These are phyloP conservation scores for Meriones psammophilus DNA, from an alignment of 2,797 vertebrate species.

Conservation along the genomic window DNA sequence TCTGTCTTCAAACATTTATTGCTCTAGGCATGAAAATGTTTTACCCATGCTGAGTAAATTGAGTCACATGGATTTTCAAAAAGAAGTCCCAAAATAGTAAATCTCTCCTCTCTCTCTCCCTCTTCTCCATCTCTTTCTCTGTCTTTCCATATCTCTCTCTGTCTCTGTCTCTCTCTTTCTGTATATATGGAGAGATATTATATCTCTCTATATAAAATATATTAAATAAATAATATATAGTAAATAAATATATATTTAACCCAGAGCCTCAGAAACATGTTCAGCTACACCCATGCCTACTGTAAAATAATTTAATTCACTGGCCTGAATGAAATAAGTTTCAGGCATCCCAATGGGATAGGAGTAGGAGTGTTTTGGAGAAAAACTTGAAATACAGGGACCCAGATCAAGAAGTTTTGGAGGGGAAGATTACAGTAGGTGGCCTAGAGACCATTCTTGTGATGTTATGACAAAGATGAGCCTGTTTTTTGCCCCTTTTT, in stretches of 20 bases:
- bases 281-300: neutral
- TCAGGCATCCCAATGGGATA: neutral
- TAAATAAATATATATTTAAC: too few species aligned
- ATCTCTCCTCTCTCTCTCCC: neutral
- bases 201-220: too few species aligned
- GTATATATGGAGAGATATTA: too few species aligned
- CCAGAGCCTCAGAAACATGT: too few species aligned
- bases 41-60: constrained; percentile 9
- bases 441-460: neutral
- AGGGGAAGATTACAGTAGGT: neutral
- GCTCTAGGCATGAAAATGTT: constrained; percentile 3
- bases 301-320: constrained; percentile 11
- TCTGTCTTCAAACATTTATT: constrained; percentile 52
- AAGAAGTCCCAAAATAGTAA: neutral
- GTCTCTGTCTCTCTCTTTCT: too few species aligned
- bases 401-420: neutral
- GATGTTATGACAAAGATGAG: neutral
- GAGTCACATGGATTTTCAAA: constrained; percentile 24
- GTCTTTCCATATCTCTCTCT: too few species aligned
- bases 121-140: neutral
- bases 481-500: neutral
- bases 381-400: neutral
- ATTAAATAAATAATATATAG: too few species aligned
- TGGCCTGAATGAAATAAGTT: constrained; percentile 20
- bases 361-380: neutral